These are phyloP conservation scores for Nibea albiflora DNA, from an alignment of 2,113 vertebrate genomes.

Conservation along the genomic window DNA sequence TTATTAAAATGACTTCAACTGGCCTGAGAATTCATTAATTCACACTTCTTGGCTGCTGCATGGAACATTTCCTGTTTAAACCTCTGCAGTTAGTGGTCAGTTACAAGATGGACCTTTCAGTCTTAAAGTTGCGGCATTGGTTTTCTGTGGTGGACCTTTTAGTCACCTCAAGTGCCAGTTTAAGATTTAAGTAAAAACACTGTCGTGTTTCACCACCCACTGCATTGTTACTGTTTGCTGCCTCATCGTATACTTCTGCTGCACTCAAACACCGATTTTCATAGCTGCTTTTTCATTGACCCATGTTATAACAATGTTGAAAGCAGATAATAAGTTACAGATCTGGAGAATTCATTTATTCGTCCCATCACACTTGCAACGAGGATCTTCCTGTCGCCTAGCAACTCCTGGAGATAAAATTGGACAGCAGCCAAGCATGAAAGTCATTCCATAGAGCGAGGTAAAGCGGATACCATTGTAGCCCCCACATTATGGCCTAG, in stretches of 20 bases:
- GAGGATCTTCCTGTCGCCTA: constrained; percentile 75
- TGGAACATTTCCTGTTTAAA: constrained; percentile 3
- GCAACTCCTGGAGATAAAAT: constrained; percentile 78
- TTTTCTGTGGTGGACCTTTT: neutral
- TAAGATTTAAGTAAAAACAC: neutral
- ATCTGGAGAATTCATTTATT: constrained; percentile 60
- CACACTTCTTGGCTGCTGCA: neutral
- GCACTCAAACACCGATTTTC: constrained; percentile 8
- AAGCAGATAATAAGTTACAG: constrained; percentile 57
- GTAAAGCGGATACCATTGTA: constrained; percentile 63
- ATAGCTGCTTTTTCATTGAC: constrained; percentile 12
- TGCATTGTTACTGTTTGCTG: neutral
- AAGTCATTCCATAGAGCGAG: constrained; percentile 67
- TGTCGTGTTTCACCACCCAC: neutral
- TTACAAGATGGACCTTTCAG: neutral
- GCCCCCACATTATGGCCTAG: constrained; percentile 27
- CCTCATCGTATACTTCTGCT: neutral
- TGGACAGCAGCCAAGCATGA: constrained; percentile 78
- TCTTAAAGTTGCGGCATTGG: neutral
- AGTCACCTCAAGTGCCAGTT: neutral
- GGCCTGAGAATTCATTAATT: constrained; percentile 21
- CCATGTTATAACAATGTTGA: constrained; percentile 36
- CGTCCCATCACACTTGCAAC: constrained; percentile 56
- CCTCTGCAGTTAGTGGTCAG: neutral
- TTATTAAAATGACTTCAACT: constrained; percentile 23